A percentile compares a stretch with the other conserved stretches of the same genome.
These are phyloP conservation scores for Atta colombica DNA, from an alignment of 1,140 invertebrate species.

Conservation along the genomic window DNA sequence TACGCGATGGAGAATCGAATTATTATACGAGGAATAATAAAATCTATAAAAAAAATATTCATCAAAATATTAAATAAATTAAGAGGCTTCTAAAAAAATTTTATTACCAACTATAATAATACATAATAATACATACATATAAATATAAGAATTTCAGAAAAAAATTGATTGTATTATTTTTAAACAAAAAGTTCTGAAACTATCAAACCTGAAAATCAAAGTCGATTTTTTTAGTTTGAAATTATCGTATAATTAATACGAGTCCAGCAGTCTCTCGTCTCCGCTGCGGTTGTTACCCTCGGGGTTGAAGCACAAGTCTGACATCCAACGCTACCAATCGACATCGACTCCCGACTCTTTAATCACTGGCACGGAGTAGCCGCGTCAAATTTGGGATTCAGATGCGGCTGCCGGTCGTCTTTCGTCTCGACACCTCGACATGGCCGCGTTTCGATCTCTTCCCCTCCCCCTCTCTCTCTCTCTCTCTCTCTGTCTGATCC, in stretches of 20 bases:
- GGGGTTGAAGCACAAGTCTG: background rate
- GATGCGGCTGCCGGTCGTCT: constrained; percentile 66
- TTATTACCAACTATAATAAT: background rate
- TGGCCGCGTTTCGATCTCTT: constrained; percentile 56
- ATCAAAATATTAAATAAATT: background rate
- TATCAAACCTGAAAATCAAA: background rate
- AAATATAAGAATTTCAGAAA: background rate
- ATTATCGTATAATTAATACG: constrained; percentile 21
- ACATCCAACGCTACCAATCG: constrained; percentile 67
- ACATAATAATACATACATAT: no score
- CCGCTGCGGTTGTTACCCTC: constrained; percentile 3
- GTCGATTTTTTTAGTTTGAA: background rate
- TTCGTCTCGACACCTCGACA: constrained; percentile 69
- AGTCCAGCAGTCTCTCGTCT: background rate
- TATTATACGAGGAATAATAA: background rate
- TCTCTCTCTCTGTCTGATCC: constrained; percentile 29
- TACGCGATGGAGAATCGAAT: background rate
- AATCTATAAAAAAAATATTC: background rate
- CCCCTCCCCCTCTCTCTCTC: background rate
- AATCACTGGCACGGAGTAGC: constrained; percentile 64
- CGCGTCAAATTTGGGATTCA: constrained; percentile 76
- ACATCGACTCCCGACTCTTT: constrained; percentile 70
- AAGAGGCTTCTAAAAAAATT: background rate
- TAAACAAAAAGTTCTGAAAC: constrained; percentile 1
- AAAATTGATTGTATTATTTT: background rate